phyloP scores from a whole-genome alignment of 2,797 vertebrate genomes.

The Semotilus atromaculatus region DNA sequence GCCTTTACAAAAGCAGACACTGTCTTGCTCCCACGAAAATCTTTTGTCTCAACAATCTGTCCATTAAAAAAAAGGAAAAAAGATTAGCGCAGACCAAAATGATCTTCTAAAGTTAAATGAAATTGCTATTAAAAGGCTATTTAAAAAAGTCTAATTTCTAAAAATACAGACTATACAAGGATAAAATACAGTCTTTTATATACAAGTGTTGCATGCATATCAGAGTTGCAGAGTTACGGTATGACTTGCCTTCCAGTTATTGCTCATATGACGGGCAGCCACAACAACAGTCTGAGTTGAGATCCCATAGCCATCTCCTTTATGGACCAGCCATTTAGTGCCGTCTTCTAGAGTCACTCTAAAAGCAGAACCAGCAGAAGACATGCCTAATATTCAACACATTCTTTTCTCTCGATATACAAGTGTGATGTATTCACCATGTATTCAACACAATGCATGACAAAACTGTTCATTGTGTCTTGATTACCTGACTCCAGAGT shows the following conservation, averaged over 20 bases:
- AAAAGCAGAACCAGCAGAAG: constrained; percentile 17
- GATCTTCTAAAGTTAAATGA: background rate
- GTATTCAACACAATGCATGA: background rate
- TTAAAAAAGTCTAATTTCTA: background rate
- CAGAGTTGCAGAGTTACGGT: background rate
- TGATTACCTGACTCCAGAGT: constrained; percentile 69
- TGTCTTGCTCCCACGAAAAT: constrained; percentile 61
- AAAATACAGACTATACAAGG: background rate
- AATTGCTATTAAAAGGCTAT: background rate
- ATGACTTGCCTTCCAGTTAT: constrained; percentile 62
- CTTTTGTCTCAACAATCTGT: constrained; percentile 61
- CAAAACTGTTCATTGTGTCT: background rate
- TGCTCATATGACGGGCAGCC: constrained; percentile 64
- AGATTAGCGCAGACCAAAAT: background rate
- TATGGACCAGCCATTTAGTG: constrained; percentile 69
- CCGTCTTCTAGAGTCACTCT: constrained; percentile 68
- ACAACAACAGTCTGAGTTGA: constrained; percentile 70
- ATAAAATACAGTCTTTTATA: background rate
- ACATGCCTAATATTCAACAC: background rate
- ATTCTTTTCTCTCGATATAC: background rate
- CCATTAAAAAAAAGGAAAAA: background rate
- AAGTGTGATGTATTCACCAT: background rate
- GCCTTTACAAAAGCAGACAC: constrained; percentile 64
- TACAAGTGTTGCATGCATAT: background rate
- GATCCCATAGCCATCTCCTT: constrained; percentile 62